A percentile compares a stretch with the other conserved stretches of the same genome.
phyloP scores from a whole-genome alignment of 2,113 vertebrate species.

The Vulpes ferrilata region DNA sequence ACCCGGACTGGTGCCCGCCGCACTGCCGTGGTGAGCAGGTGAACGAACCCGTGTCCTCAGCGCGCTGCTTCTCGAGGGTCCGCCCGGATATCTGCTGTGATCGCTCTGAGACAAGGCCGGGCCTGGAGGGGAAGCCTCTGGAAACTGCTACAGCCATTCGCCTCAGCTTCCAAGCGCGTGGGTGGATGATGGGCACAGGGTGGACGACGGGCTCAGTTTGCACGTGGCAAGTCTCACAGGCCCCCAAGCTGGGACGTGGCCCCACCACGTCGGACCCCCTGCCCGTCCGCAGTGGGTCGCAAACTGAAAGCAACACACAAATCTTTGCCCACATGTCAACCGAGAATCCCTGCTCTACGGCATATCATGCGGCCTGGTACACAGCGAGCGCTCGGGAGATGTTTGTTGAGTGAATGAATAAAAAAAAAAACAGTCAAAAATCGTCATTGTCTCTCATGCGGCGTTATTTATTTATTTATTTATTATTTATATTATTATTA shows the following conservation, averaged over 20 bases:
- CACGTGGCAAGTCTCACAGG: background rate
- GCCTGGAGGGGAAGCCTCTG: background rate
- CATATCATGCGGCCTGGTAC: background rate
- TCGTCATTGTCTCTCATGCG: too few species aligned
- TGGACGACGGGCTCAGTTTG: too few species aligned
- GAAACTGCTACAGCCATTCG: background rate
- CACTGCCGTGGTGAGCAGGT: fast-evolving
- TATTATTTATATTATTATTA: too few species aligned
- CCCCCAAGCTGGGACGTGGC: fast-evolving
- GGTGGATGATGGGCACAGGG: fast-evolving
- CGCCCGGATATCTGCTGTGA: too few species aligned
- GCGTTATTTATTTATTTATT: too few species aligned
- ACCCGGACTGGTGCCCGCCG: fast-evolving
- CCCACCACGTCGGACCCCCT: fast-evolving
- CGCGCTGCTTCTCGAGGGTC: too few species aligned
- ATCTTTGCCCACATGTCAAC: fast-evolving
- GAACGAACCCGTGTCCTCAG: background rate
- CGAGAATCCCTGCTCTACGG: background rate
- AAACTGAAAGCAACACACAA: background rate
- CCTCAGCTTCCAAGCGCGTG: fast-evolving
- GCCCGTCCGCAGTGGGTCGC: fast-evolving
- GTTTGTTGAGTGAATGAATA: background rate
- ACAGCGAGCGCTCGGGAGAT: background rate
- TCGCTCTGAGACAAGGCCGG: background rate
- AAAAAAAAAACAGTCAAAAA: background rate